Conservation (phyloP, 2,888 invertebrate genomes). For the Lasioglossum marginatum region DNA sequence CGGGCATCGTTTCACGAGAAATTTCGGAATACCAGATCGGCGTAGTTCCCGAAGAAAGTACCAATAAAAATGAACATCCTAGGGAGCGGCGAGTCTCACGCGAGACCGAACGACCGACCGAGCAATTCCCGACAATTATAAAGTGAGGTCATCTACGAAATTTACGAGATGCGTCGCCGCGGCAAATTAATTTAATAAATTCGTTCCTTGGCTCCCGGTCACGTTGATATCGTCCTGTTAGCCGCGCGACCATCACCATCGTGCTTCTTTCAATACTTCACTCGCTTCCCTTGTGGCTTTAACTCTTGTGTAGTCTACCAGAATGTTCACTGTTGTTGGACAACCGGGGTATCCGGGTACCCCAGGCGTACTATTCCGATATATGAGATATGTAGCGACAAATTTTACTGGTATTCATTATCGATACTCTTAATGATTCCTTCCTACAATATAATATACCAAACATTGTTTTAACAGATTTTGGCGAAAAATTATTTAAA, state of each 20-base stretch:
- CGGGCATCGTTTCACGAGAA: conserved; percentile 13
- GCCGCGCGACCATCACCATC: conserved; percentile 47
- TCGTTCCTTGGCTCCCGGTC: conserved; percentile 78
- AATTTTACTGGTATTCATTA: no score
- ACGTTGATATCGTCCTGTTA: conserved; percentile 59
- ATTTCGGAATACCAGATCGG: conserved; percentile 29
- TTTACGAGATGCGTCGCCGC: conserved; percentile 84
- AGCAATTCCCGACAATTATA: conserved; percentile 83
- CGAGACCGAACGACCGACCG: conserved; percentile 60
- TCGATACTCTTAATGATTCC: no score
- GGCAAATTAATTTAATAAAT: conserved; percentile 84
- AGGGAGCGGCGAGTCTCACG: conserved; percentile 55
- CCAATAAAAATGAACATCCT: conserved; percentile 50
- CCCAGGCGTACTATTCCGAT: no score
- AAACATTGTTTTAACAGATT: no score
- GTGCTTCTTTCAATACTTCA: conserved; percentile 45
- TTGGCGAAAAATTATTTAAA: no score
- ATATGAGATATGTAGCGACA: no score
- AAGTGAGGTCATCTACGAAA: conserved; percentile 84
- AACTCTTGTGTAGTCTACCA: no score
- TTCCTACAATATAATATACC: no score
- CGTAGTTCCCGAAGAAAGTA: conserved; percentile 60
- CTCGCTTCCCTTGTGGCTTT: not conserved
- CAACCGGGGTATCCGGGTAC: no score
- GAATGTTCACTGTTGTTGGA: no score